Evolutionary conservation across 1,140 invertebrate species (phyloP).

Genomic region (Glomeris maerens): DNA sequence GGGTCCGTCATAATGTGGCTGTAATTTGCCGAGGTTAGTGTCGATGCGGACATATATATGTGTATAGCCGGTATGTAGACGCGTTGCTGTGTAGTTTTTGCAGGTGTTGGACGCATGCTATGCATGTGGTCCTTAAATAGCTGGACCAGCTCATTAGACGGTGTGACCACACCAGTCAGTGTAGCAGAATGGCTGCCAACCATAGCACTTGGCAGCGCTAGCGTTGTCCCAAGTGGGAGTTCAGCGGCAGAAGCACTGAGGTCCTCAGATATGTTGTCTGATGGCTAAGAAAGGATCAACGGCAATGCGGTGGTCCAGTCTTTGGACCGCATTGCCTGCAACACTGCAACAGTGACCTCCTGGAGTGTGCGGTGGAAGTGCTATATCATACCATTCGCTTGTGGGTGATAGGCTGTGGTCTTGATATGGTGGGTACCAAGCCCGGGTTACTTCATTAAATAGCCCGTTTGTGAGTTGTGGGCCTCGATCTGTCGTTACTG

Average conservation of each 20-base stretch:
- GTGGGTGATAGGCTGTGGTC: too few species aligned
- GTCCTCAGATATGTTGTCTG: not conserved
- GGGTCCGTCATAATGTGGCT: too few species aligned
- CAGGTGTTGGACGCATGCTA: not conserved
- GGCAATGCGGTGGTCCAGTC: too few species aligned
- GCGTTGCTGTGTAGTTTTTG: not conserved
- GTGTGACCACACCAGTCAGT: too few species aligned
- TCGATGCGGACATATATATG: not conserved
- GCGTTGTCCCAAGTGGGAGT: too few species aligned
- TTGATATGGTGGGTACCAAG: conserved; percentile 24
- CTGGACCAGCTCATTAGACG: not conserved
- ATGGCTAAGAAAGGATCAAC: not conserved
- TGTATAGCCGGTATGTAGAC: not conserved
- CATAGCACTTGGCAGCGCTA: not conserved
- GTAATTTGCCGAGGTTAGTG: not conserved
- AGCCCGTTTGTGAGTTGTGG: conserved; percentile 26
- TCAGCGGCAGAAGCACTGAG: not conserved
- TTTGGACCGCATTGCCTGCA: conserved; percentile 14
- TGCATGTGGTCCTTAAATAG: not conserved
- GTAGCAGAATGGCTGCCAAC: not conserved
- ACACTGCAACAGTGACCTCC: too few species aligned
- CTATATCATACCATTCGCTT: conserved; percentile 24
- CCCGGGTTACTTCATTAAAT: too few species aligned
- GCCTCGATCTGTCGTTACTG: conserved; percentile 31
- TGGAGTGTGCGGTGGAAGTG: conserved; percentile 19